phyloP scores from a whole-genome alignment of 2,113 vertebrate species.

The Pardalotus punctatus region DNA sequence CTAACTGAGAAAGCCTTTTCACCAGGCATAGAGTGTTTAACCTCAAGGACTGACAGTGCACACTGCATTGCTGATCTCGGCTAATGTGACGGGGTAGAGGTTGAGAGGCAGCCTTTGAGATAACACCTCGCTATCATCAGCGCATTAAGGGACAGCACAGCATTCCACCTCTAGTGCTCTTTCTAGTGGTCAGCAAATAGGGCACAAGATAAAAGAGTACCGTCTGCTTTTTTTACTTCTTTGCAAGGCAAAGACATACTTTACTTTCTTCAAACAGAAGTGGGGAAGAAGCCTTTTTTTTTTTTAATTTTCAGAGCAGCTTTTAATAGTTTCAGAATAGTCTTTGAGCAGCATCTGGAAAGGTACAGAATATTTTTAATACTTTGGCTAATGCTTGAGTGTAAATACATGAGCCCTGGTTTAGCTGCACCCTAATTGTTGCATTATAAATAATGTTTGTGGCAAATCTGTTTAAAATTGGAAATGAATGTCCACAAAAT shows the following conservation, averaged over 20 bases:
- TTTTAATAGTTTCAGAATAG: not conserved
- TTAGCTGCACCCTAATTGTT: not conserved
- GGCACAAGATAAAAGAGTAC: not conserved
- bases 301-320: not conserved
- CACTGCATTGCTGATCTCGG: not conserved
- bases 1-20: constrained; percentile 46
- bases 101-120: constrained; percentile 53
- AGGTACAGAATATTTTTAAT: not conserved
- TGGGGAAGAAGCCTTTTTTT: not conserved
- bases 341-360: not conserved
- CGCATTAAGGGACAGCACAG: not conserved
- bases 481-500: not conserved
- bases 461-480: not conserved
- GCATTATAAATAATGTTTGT: not conserved
- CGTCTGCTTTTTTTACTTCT: not conserved
- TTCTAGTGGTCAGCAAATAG: not conserved
- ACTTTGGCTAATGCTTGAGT: not conserved
- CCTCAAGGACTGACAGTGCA: not conserved
- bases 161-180: not conserved
- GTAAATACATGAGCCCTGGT: not conserved
- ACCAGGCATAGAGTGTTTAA: constrained; percentile 23
- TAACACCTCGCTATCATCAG: not conserved
- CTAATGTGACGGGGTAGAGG: constrained; percentile 45
- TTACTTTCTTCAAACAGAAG: not conserved
- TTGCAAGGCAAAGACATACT: not conserved